Evolutionary conservation across 37 sponge, comb jelly and placozoan genomes (phyloP), one percentile per base, ranked within the genome.

Genomic region (Tethya wilhelma): DNA sequence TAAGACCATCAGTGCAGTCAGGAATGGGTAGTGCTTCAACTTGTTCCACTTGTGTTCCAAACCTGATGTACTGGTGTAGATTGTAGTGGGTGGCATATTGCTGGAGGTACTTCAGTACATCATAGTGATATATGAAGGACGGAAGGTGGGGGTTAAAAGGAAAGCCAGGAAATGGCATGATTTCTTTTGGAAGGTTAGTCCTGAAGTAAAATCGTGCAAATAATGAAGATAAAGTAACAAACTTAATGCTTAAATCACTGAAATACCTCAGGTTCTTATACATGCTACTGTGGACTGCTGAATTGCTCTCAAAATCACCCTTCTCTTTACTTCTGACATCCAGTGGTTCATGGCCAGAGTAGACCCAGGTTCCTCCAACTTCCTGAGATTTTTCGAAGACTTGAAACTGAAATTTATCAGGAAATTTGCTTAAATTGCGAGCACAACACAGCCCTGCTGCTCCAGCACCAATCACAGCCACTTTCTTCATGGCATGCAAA

Each of bases 131-230:
- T 1, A 65, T 4, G 64, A 86, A 94, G n/a, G 92, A 83, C 2
- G 92, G 91, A 12, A 87, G 80, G 46, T 70, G 17, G 23, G 67
- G 30, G 7, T 62, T 36, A 44, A 90, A 94, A 0, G 85, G 88
- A 43, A 90, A 94, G 29, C 77, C 85, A 19, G 92, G 78, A 46
- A 83, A 94, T 4, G 28, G 8, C 95, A 94, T 94, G 1, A 94
- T 34, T 39, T 90, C 89, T 53, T 90, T 90, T 9, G 95, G 95
- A 11, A 90, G 44, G 36, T 94, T 94, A 17, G 89, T 84, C 57
- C 95, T 94, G 70, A 4, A 69, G n/a, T n/a, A n/a, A n/a, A n/a
- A n/a, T n/a, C n/a, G n/a, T n/a, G n/a, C n/a, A n/a, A n/a, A n/a
- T n/a, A n/a, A n/a, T n/a, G n/a, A n/a, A n/a, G n/a, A n/a, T n/a